These are phyloP conservation scores for Torymus tubicola DNA, from an alignment of 2,888 invertebrate genomes.

Conservation along the genomic window DNA sequence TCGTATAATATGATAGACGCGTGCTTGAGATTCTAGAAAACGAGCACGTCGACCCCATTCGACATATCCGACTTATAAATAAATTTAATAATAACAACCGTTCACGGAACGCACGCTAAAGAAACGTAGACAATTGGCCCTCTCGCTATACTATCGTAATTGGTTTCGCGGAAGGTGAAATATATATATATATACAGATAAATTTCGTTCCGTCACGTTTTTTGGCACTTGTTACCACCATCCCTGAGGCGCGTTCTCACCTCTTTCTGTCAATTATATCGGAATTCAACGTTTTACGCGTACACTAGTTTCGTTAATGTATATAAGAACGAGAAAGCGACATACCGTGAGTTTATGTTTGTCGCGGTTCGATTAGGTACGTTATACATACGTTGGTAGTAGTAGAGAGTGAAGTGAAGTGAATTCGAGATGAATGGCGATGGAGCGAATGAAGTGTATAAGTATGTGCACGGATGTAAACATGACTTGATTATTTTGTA, in stretches of 20 bases:
- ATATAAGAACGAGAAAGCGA: too few species aligned
- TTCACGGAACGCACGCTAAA: background rate
- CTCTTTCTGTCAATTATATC: slow-evolving; percentile 34
- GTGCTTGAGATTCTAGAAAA: too few species aligned
- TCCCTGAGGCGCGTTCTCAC: background rate
- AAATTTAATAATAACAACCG: background rate
- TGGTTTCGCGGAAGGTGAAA: slow-evolving; percentile 3
- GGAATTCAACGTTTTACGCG: background rate
- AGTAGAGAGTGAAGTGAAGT: too few species aligned
- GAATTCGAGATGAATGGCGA: too few species aligned
- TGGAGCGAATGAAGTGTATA: too few species aligned
- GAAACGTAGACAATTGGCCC: background rate
- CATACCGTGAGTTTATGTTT: too few species aligned
- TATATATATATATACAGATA: too few species aligned
- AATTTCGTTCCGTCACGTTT: background rate
- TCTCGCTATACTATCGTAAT: background rate
- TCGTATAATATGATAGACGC: too few species aligned
- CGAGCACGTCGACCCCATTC: slow-evolving; percentile 14
- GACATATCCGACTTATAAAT: background rate
- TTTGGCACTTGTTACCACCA: slow-evolving; percentile 9
- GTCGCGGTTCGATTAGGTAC: too few species aligned
- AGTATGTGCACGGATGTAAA: background rate
- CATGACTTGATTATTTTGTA: background rate
- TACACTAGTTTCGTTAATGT: background rate
- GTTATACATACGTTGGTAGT: too few species aligned